Base-by-base conservation (phyloP, 2,797 vertebrate genomes). In the Leptodactylus fallax region DNA sequence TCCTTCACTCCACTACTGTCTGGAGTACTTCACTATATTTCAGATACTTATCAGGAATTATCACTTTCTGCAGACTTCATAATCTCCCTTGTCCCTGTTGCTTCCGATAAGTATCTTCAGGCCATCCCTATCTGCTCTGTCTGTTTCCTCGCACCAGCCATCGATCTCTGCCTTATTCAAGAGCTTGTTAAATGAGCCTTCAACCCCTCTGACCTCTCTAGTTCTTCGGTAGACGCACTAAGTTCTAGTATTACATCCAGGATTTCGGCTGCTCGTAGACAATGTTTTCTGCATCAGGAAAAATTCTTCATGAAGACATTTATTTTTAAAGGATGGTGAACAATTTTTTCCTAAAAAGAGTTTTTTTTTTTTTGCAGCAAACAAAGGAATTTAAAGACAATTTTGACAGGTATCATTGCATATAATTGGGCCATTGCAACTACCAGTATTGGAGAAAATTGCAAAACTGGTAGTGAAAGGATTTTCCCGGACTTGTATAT, bases 101-200 rank as follows among this genome's bases (percentile, higher is more conserved):
- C 56, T 80, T 19, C 19, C 1, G 36, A 45, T n/a, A 79, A 16
- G 7, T 36, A 79, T 60, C 25, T 36, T 14, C 7, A 17, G 17
- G 8, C 19, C 1, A 60, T 76, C 0, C 21, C 72, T 47, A 49
- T 79, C 53, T 60, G 78, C 78, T 56, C 12, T 27, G 53, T 8
- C 78, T 45, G 14, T 79, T 9, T 78, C 3, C 72, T 53, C 47
- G 47, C 72, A 6, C 72, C 17, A 61, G 47, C 56, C 79, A 80
- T 80, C 49, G 79, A 61, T 80, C 79, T 61, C 56, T 80, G 78
- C 49, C 27, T 61, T 61, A 80, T 80, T 47, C 79, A 21, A 61
- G 79, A 80, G 23, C 55, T 61, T 80, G 72, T 76, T 76, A n/a
- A 61, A 80, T 80, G 78, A 80, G 56, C 36, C 58, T 80, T 61